These are phyloP conservation scores for Paraescarpia echinospica DNA, from an alignment of 1,140 invertebrate species.

Conservation along the genomic window DNA sequence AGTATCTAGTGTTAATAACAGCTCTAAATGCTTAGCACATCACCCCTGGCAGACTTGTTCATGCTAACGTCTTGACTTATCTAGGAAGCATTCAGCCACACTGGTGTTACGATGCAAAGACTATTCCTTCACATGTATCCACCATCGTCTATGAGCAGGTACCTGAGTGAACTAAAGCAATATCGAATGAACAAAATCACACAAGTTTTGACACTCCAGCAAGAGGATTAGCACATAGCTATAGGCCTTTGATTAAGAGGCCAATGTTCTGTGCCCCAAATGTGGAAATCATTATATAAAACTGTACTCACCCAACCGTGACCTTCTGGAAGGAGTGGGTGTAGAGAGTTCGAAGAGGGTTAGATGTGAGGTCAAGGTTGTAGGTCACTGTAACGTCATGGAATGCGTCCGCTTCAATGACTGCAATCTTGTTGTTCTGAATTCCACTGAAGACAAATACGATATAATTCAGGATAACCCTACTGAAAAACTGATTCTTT, in stretches of 20 bases:
- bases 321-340: neutral
- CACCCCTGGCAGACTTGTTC: too few relatives aligned
- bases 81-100: too few relatives aligned
- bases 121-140: too few relatives aligned
- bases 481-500: neutral
- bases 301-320: neutral
- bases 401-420: neutral
- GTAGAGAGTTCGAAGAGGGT: neutral
- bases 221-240: neutral
- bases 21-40: too few relatives aligned
- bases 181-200: neutral
- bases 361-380: neutral
- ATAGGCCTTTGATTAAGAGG: neutral
- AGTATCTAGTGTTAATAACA: too few relatives aligned
- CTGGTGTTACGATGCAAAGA: too few relatives aligned
- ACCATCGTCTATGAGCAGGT: neutral
- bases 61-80: too few relatives aligned
- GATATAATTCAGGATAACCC: neutral
- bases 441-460: neutral
- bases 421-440: neutral
- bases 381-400: neutral
- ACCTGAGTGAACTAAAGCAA: neutral
- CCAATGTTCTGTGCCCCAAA: too few relatives aligned
- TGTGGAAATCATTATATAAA: too few relatives aligned
- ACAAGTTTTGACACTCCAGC: neutral